Conservation (phyloP, 2,888 invertebrate species). For the Archips xylosteana region DNA sequence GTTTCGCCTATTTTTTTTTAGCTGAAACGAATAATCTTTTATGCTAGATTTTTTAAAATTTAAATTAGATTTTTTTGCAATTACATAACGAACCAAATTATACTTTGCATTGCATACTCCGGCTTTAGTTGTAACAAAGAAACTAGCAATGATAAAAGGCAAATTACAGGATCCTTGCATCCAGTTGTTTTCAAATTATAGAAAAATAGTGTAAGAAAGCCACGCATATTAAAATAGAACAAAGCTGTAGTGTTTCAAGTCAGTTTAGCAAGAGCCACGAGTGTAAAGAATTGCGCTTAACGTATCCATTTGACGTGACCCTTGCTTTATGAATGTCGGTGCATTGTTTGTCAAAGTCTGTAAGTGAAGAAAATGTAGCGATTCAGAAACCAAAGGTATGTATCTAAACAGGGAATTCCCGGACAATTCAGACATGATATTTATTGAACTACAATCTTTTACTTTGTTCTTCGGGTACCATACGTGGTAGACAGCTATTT, state of each 20-base stretch:
- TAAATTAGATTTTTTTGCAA: no score
- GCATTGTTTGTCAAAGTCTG: slow-evolving; percentile 45
- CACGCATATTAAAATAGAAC: slow-evolving; percentile 20
- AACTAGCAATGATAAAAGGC: no score
- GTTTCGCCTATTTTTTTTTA: background rate
- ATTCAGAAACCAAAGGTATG: background rate
- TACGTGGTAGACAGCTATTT: no score
- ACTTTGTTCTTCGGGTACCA: no score
- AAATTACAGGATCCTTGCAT: no score
- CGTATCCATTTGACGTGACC: slow-evolving; percentile 29
- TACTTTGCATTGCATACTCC: no score
- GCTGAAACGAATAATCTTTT: background rate
- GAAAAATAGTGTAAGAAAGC: slow-evolving; percentile 15
- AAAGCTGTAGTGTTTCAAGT: slow-evolving; percentile 6
- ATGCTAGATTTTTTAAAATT: no score
- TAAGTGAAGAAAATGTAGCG: slow-evolving; percentile 19
- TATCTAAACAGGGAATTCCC: background rate
- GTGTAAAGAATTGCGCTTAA: slow-evolving; percentile 30
- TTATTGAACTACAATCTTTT: no score
- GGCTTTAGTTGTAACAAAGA: no score
- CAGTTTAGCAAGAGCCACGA: slow-evolving; percentile 11
- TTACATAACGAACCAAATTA: no score
- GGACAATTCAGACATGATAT: no score
- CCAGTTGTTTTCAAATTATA: background rate
- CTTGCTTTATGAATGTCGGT: slow-evolving; percentile 33